phyloP scores from a whole-genome alignment of 2,113 vertebrate species.

The Carassius carassius region DNA sequence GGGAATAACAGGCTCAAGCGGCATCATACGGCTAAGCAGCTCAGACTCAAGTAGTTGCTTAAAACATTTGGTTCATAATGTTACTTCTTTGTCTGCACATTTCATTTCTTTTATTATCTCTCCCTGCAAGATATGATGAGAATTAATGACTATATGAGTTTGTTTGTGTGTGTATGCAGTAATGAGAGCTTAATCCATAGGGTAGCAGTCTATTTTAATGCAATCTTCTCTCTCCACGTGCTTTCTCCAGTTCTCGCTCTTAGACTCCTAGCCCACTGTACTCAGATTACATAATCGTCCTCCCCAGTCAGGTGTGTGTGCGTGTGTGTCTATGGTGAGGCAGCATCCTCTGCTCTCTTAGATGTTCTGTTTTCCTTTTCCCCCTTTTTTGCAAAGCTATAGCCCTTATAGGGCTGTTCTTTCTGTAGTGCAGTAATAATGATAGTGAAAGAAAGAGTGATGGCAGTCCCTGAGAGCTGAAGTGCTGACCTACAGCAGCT shows the following conservation, averaged over 20 bases:
- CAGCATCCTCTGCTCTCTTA: slow-evolving; percentile 7
- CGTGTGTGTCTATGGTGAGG: slow-evolving; percentile 56
- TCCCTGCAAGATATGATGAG: background rate
- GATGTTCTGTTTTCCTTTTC: slow-evolving; percentile 17
- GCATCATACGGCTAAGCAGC: slow-evolving; percentile 61
- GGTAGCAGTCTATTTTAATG: slow-evolving; percentile 12
- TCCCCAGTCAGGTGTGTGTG: slow-evolving; percentile 50
- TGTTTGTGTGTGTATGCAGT: slow-evolving; percentile 36
- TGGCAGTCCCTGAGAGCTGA: background rate
- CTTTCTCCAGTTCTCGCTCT: slow-evolving; percentile 39
- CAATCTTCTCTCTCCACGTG: slow-evolving; percentile 7
- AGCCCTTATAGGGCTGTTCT: slow-evolving; percentile 28
- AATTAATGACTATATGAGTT: background rate
- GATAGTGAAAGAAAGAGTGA: slow-evolving; percentile 15
- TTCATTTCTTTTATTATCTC: background rate
- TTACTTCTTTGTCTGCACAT: slow-evolving; percentile 19
- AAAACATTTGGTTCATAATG: slow-evolving; percentile 63
- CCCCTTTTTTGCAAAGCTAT: background rate
- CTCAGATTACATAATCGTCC: slow-evolving; percentile 46
- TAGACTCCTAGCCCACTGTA: slow-evolving; percentile 52
- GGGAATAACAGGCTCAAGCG: slow-evolving; percentile 36
- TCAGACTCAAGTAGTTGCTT: slow-evolving; percentile 48
- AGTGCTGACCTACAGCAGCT: background rate
- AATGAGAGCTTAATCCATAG: slow-evolving; percentile 9
- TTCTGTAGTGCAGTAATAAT: slow-evolving; percentile 8